Evolutionary conservation across 2,113 vertebrate genomes (phyloP), one percentile per base, ranked within the genome.

Genomic region (Chrysochloris asiatica): DNA sequence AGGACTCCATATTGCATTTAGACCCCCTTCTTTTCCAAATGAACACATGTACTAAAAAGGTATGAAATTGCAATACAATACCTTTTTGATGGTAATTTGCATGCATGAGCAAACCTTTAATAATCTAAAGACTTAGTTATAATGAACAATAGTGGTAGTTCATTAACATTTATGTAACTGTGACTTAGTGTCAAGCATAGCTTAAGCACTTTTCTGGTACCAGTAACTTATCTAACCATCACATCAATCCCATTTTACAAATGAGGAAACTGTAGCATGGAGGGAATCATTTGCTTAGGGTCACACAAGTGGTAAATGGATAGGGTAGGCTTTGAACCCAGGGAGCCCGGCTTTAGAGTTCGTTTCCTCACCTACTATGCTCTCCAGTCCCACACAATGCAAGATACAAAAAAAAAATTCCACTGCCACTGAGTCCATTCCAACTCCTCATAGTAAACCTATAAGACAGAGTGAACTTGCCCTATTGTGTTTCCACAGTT

Each of bases 41-140:
- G 2, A 26, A 21, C 38, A 4, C 0, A 7, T 30, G 48, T 54
- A 50, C 24, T 21, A 7, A 50, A 87, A 87, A 87, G 24, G 47
- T 33, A 72, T 17, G 61, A 11, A 75, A 90, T 21, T 30, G 13
- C 33, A 83, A 41, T 48, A 81, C 45, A n/a, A n/a, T 5, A 22
- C 54, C n/a, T 78, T 45, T 10, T 45, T 10, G 26, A n/a, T 82
- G 38, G 30, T 83, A 8, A 59, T 82, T 38, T 77, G 17, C 41
- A 83, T 65, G 11, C 33, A 56, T 47, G 4, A 76, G 65, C 22
- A 59, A 94, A 85, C 43, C 52, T 86, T n/a, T 84, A 82, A 92
- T 43, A 72, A 90, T 6, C 33, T 36, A 38, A 79, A 84, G 4
- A 80, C 56, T 26, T 77, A 47, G 65, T 17, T 50, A 50, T 50